A percentile compares a stretch with the other conserved stretches of the same genome.
Evolutionary conservation across 2,797 vertebrate species (phyloP).

Genomic region (Amblyopsis hoosieri): DNA sequence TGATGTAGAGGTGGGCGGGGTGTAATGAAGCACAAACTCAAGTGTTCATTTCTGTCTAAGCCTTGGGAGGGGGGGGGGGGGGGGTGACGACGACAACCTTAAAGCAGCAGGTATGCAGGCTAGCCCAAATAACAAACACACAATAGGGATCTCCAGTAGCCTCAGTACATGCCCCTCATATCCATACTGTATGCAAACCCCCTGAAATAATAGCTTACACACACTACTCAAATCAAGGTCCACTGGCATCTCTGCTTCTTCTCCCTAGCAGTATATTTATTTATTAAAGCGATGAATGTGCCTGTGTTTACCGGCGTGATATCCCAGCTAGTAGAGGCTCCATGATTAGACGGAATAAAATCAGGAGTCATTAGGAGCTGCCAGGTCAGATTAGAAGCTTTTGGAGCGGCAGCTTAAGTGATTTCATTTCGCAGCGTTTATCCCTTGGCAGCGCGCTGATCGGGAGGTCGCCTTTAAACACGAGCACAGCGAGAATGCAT

Average conservation of each 20-base stretch:
- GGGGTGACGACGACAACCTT: neutral
- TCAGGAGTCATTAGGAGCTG: constrained; percentile 44
- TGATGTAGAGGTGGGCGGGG: constrained; percentile 26
- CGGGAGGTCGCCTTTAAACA: constrained; percentile 15
- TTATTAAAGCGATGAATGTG: constrained; percentile 48
- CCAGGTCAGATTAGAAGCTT: constrained; percentile 51
- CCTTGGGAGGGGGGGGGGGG: too few species aligned
- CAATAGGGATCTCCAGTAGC: too few species aligned
- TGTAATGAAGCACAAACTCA: constrained; percentile 23
- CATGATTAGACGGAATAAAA: constrained; percentile 45
- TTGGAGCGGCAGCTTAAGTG: constrained; percentile 21
- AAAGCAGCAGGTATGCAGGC: too few species aligned
- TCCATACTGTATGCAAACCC: too few species aligned
- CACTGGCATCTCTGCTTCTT: too few species aligned
- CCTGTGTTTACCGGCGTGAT: constrained; percentile 30
- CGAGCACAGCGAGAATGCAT: neutral
- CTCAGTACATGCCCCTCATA: too few species aligned
- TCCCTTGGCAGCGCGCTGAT: constrained; percentile 15
- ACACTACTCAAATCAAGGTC: too few species aligned
- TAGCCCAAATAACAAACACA: too few species aligned
- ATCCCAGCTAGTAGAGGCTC: constrained; percentile 26
- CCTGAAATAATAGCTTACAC: too few species aligned
- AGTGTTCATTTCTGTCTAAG: constrained; percentile 45
- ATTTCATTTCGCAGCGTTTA: constrained; percentile 12
- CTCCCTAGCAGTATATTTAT: constrained; percentile 25